Percentiles rank a stretch among this genome's conserved stretches.
Conservation (phyloP, 2,113 vertebrate species). For the Narcine bancroftii region DNA sequence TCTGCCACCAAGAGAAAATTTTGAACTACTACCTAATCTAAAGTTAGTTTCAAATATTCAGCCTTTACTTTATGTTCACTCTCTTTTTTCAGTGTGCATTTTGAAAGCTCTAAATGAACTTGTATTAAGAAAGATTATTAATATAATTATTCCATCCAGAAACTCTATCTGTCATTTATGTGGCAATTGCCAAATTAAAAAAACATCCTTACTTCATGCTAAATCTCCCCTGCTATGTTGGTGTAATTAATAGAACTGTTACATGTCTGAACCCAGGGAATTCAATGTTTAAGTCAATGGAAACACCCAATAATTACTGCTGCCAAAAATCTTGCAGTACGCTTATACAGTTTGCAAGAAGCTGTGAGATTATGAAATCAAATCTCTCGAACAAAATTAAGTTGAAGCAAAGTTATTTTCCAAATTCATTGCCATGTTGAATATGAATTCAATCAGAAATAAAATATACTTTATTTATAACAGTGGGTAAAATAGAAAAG, state of each 20-base stretch:
- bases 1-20: neutral
- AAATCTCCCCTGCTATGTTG: neutral
- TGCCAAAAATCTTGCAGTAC: neutral
- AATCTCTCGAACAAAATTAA: neutral
- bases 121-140: neutral
- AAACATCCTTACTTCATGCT: conserved; percentile 15
- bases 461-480: neutral
- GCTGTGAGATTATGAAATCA: neutral
- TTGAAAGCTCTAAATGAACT: neutral
- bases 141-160: neutral
- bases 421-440: neutral
- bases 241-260: conserved; percentile 7
- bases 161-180: conserved; percentile 11
- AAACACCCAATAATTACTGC: neutral
- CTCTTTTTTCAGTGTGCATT: neutral
- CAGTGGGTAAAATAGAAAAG: neutral
- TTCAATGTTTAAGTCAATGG: conserved; percentile 7
- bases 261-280: neutral
- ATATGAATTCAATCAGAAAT: neutral
- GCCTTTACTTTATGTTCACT: neutral
- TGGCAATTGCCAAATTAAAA: conserved; percentile 21
- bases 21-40: neutral
- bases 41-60: neutral
- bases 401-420: neutral
- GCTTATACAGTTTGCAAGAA: neutral